Evolutionary conservation across 2,888 invertebrate species (phyloP), one percentile per base, ranked within the genome.

Genomic region (Hydrotaea diabolus): DNA sequence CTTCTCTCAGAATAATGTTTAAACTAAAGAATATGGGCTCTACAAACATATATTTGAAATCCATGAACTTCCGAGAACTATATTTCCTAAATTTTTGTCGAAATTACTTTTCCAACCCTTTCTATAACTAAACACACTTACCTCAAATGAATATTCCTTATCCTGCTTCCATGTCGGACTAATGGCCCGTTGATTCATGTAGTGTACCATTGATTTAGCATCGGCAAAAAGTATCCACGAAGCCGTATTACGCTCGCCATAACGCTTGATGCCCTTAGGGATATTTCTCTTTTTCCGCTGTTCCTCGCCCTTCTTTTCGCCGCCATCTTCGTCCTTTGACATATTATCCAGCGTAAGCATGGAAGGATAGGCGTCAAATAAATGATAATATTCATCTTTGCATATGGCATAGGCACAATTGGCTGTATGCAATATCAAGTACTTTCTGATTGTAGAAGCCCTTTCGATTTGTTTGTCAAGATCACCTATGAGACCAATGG

Each of bases 351-450:
- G 88, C 46, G 86, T 86, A 7, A 88, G 88, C 91, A 91, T 91
- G 7, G 93, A 92, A 0, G 92, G 90, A 87, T 95, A 95, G 0
- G 95, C 94, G 89, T 95, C 95, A 87, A 95, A 95, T 0, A 95
- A 88, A 88, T 95, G 95, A 86, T 92, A 94, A 76, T 91, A 93
- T 11, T 94, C 93, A 62, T 94, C 94, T 82, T 93, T 93, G 85
- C 94, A 94, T 23, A 95, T 89, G 0, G 94, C 94, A 89, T 94
- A 93, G 86, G 94, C 94, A 43, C 93, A 93, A 75, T 93, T 93
- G 0, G 94, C 93, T 83, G 94, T 94, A 87, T 94, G 93, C 15
- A 95, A 88, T 21, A 95, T 91, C 43, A 95, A 93, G 88, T 94
- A 95, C 81, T 92, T 93, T 2, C 90, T 87, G 0, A 80, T 78